Conservation (phyloP, 2,113 vertebrate species). For the Labeo catla region DNA sequence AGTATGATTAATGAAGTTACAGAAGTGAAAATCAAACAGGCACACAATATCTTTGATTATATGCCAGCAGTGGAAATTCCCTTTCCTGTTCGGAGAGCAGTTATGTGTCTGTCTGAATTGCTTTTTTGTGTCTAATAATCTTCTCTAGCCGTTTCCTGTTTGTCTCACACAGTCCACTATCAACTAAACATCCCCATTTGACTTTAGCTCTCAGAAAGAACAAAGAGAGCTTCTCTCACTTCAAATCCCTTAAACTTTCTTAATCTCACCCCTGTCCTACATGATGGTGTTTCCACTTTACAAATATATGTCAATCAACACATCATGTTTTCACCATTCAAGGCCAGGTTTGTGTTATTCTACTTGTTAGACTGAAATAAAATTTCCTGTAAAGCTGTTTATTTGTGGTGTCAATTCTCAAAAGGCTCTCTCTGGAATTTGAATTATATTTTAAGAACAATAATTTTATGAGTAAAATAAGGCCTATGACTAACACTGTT, state of each 20-base stretch:
- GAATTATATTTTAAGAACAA: not conserved
- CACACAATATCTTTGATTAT: not conserved
- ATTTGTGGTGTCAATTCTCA: not conserved
- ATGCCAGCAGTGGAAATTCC: not conserved
- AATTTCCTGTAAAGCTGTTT: not conserved
- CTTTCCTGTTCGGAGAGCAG: not conserved
- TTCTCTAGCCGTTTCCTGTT: not conserved
- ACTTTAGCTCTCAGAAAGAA: not conserved
- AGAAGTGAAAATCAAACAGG: not conserved
- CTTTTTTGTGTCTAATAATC: not conserved
- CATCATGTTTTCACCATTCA: not conserved
- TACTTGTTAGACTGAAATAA: not conserved
- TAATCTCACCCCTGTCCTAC: not conserved
- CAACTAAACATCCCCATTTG: not conserved
- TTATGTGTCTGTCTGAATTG: not conserved
- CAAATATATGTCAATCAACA: not conserved
- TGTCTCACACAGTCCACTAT: not conserved
- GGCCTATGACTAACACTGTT: too few relatives aligned
- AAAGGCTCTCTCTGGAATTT: not conserved
- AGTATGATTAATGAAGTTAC: not conserved
- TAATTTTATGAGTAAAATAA: too few relatives aligned
- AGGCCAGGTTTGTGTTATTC: too few relatives aligned
- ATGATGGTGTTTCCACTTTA: not conserved
- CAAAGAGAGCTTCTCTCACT: not conserved
- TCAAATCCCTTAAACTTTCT: not conserved